A percentile compares a stretch with the other conserved stretches of the same genome.
phyloP scores from a whole-genome alignment of 2,797 vertebrate genomes.

The Phaenicophaeus curvirostris region DNA sequence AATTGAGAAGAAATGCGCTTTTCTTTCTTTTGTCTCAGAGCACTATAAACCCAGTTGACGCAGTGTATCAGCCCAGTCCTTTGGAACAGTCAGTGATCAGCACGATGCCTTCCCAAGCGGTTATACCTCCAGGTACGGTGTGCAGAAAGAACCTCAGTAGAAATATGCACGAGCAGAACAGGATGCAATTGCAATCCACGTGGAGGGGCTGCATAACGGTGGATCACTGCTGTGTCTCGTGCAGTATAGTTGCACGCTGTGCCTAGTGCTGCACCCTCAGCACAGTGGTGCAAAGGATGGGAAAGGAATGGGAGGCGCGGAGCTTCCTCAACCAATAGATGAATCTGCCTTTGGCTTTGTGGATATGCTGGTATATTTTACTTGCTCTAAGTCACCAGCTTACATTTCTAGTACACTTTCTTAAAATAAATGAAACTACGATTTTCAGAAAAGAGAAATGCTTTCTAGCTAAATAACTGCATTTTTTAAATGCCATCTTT shows the following conservation, averaged over 20 bases:
- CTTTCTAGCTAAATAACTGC: not conserved
- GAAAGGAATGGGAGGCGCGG: accelerated
- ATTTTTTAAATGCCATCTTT: not conserved
- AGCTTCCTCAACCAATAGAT: not conserved
- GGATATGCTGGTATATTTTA: not conserved
- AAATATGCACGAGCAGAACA: not conserved
- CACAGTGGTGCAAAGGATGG: not conserved
- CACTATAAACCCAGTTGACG: slow-evolving; percentile 99
- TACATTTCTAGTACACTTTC: not conserved
- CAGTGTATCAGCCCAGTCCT: slow-evolving; percentile 90
- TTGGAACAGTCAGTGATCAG: slow-evolving; percentile 87
- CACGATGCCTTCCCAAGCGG: slow-evolving; percentile 95
- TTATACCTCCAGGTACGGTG: slow-evolving; percentile 89
- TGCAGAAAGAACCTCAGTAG: not conserved
- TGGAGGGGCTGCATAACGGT: not conserved
- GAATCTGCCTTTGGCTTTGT: not conserved
- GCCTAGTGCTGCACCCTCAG: accelerated
- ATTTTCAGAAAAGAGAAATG: not conserved
- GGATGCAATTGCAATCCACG: accelerated
- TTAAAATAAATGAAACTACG: not conserved
- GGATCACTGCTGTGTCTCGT: not conserved
- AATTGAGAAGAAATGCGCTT: not conserved
- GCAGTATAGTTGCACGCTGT: not conserved
- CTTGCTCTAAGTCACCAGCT: not conserved
- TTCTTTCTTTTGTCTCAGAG: slow-evolving; percentile 81